Percentiles rank a stretch among this genome's conserved stretches.
phyloP scores from a whole-genome alignment of 2,113 vertebrate genomes.

The Petroica traversi region DNA sequence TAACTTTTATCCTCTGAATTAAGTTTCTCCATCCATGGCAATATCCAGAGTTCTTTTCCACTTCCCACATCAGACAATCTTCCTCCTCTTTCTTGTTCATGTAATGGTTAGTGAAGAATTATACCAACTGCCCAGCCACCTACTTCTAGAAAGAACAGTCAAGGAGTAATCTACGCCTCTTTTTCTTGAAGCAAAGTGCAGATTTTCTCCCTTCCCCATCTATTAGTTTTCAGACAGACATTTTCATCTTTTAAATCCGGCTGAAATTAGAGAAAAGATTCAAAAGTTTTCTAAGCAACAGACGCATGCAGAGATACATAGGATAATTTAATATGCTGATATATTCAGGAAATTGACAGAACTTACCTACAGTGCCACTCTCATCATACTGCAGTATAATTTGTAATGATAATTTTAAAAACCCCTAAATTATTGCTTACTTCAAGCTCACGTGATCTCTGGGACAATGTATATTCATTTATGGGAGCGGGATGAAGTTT shows the following conservation, averaged over 20 bases:
- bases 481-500: rapidly evolving
- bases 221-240: not conserved
- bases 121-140: not conserved
- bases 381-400: not conserved
- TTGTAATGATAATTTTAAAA: not conserved
- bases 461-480: not conserved
- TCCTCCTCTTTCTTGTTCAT: not conserved
- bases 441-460: not conserved
- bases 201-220: not conserved
- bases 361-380: not conserved
- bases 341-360: not conserved
- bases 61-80: not conserved
- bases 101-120: not conserved
- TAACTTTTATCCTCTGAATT: not conserved
- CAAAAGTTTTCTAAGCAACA: not conserved
- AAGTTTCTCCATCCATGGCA: not conserved
- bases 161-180: not conserved
- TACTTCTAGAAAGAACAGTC: not conserved
- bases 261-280: not conserved
- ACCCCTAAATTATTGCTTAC: not conserved
- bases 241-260: not conserved
- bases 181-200: not conserved
- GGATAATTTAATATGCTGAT: not conserved
- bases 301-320: rapidly evolving
- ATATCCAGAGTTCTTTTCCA: not conserved